Percentiles rank a stretch among this genome's conserved stretches.
Conservation (phyloP, 2,113 vertebrate genomes). For the Colistium nudipinnis region DNA sequence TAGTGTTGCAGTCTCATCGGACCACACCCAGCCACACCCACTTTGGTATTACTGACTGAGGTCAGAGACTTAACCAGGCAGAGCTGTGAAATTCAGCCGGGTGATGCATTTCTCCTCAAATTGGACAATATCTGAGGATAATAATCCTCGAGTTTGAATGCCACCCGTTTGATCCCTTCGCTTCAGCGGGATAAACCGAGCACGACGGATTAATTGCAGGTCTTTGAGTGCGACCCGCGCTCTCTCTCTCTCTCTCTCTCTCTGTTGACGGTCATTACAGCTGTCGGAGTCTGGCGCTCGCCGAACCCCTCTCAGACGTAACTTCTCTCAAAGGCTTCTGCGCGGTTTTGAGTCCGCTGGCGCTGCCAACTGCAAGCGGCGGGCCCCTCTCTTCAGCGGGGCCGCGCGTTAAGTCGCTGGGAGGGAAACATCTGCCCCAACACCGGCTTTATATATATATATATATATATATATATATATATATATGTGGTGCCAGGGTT, state of each 20-base stretch:
- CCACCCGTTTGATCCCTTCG: slow-evolving; percentile 19
- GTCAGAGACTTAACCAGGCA: background rate
- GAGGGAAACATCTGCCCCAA: slow-evolving; percentile 39
- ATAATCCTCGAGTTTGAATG: slow-evolving; percentile 24
- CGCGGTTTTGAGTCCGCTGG: slow-evolving; percentile 54
- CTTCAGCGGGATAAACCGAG: slow-evolving; percentile 37
- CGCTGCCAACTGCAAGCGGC: slow-evolving; percentile 54
- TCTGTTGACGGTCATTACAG: slow-evolving; percentile 52
- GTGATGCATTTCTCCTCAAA: background rate
- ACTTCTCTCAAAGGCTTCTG: slow-evolving; percentile 42
- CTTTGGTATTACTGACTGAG: background rate
- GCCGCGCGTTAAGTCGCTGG: slow-evolving; percentile 33
- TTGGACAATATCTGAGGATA: background rate
- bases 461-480: no score
- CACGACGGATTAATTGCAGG: slow-evolving; percentile 36
- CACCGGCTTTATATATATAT: no score
- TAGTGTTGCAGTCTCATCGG: background rate
- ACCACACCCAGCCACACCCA: no score
- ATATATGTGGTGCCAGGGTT: slow-evolving; percentile 41
- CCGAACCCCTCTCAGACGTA: slow-evolving; percentile 59
- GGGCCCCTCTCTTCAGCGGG: slow-evolving; percentile 14
- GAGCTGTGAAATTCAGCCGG: background rate
- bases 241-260: no score
- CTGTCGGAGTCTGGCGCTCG: slow-evolving; percentile 39
- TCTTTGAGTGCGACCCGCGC: slow-evolving; percentile 29